These are phyloP conservation scores for Nycteola revayana DNA, from an alignment of 2,888 invertebrate genomes.

Conservation along the genomic window DNA sequence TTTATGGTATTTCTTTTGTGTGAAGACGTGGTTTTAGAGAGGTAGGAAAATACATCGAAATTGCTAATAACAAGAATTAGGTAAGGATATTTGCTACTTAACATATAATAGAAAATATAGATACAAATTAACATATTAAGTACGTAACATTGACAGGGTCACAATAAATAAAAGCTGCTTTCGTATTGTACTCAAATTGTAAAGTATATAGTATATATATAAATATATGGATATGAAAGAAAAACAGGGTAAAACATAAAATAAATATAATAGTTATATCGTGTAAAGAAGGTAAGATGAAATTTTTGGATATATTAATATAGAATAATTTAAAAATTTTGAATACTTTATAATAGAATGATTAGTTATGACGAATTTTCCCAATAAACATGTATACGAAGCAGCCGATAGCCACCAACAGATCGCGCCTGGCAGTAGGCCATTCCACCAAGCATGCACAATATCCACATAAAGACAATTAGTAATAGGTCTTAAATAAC, in stretches of 20 bases:
- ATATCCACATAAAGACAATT: slow-evolving; percentile 67
- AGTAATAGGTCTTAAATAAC: slow-evolving; percentile 64
- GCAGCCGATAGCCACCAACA: slow-evolving; percentile 71
- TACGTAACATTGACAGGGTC: slow-evolving; percentile 41
- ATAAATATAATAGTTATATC: slow-evolving; percentile 10
- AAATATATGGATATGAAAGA: slow-evolving; percentile 11
- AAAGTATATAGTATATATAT: slow-evolving; percentile 11
- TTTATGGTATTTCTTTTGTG: too few species aligned
- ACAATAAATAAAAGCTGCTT: slow-evolving; percentile 41
- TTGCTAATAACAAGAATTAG: slow-evolving; percentile 43
- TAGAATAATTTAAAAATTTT: slow-evolving; percentile 9
- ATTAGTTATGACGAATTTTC: slow-evolving; percentile 33
- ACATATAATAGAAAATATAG: slow-evolving; percentile 28
- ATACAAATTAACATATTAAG: slow-evolving; percentile 12
- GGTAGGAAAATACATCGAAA: slow-evolving; percentile 13
- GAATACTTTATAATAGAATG: slow-evolving; percentile 23
- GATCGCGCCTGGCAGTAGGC: slow-evolving; percentile 68
- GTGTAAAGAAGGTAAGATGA: too few species aligned
- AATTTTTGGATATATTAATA: too few species aligned
- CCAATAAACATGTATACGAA: slow-evolving; percentile 60
- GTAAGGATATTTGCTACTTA: slow-evolving; percentile 50
- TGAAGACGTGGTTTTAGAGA: too few species aligned
- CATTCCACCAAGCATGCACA: slow-evolving; percentile 78
- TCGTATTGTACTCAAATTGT: too few species aligned
- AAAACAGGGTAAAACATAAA: slow-evolving; percentile 15